Conservation (phyloP, 2,113 vertebrate species). For the Platichthys stellatus region DNA sequence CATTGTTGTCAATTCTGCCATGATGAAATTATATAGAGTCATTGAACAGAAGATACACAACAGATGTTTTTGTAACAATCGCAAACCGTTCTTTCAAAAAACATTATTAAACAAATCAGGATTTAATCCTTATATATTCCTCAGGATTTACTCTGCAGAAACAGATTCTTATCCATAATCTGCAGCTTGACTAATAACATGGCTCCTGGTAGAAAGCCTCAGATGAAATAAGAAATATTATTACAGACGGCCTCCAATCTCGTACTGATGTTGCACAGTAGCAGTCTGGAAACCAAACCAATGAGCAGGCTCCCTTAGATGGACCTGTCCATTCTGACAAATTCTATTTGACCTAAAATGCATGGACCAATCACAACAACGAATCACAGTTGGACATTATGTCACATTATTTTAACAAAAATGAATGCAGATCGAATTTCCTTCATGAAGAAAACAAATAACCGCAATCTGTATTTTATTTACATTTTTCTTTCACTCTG, state of each 20-base stretch:
- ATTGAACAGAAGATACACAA: conserved; percentile 39
- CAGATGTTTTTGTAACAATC: conserved; percentile 34
- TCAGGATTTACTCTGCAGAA: conserved; percentile 21
- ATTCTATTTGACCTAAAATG: background rate
- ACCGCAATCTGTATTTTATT: background rate
- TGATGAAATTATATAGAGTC: conserved; percentile 40
- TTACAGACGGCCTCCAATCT: background rate
- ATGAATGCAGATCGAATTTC: background rate
- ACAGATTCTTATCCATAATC: conserved; percentile 14
- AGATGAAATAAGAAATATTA: background rate
- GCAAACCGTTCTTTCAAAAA: conserved; percentile 28
- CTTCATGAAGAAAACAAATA: background rate
- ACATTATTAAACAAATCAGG: conserved; percentile 44
- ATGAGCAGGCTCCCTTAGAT: background rate
- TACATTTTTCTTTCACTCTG: background rate
- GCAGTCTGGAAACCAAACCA: background rate
- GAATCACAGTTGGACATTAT: background rate
- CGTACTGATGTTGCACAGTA: background rate
- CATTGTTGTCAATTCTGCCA: conserved; percentile 54
- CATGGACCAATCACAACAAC: background rate
- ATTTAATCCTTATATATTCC: conserved; percentile 34
- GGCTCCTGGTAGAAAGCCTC: background rate
- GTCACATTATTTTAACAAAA: background rate
- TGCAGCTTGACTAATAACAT: conserved; percentile 1
- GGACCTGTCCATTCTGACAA: background rate